Evolutionary conservation across 2,888 invertebrate species (phyloP).

Genomic region (Oithona nana): DNA sequence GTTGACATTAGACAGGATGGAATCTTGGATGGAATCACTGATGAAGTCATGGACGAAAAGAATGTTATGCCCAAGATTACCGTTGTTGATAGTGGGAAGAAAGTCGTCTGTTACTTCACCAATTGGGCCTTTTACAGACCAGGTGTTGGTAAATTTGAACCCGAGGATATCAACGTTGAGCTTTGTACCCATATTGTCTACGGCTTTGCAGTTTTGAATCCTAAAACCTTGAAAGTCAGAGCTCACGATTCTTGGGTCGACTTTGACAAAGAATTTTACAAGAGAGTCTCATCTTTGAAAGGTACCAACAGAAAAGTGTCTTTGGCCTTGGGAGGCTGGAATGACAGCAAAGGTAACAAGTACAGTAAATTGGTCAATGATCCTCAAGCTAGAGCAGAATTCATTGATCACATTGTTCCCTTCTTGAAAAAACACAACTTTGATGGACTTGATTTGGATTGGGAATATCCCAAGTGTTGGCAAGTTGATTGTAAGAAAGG

Average conservation of each 20-base stretch:
- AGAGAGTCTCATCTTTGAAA: constrained; percentile 49
- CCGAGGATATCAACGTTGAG: constrained; percentile 56
- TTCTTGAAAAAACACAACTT: constrained; percentile 40
- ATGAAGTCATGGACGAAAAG: neutral
- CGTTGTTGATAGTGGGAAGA: constrained; percentile 26
- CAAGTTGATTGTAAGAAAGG: constrained; percentile 31
- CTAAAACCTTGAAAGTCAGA: constrained; percentile 51
- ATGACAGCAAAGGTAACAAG: constrained; percentile 26
- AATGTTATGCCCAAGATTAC: too few species aligned
- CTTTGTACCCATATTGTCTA: constrained; percentile 76
- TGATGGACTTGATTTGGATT: constrained; percentile 51
- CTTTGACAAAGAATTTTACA: constrained; percentile 55
- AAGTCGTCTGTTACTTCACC: constrained; percentile 65
- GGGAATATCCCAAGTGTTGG: constrained; percentile 38
- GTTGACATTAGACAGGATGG: too few species aligned
- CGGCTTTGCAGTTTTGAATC: constrained; percentile 68
- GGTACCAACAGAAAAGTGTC: constrained; percentile 28
- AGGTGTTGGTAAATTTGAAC: constrained; percentile 61
- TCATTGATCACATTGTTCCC: constrained; percentile 37
- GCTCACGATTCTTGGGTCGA: constrained; percentile 76
- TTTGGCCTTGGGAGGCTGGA: constrained; percentile 31
- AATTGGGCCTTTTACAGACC: constrained; percentile 75
- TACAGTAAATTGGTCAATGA: constrained; percentile 29
- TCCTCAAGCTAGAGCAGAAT: constrained; percentile 29
- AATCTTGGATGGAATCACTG: neutral